Conservation (phyloP, 2,888 invertebrate species). For the Torymus auratus region DNA sequence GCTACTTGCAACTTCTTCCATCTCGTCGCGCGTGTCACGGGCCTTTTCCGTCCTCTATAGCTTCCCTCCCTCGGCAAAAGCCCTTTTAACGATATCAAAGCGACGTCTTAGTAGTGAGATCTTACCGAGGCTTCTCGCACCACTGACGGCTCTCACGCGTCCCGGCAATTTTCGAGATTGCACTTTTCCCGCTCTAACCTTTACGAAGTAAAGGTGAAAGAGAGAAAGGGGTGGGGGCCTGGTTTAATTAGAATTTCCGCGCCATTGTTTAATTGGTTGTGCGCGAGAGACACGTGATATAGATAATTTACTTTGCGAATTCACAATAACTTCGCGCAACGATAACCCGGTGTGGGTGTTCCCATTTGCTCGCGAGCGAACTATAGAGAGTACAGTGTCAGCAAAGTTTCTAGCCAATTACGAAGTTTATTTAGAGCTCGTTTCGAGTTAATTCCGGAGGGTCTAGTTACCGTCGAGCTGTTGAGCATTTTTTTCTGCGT, state of each 20-base stretch:
- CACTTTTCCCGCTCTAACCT: slow-evolving; percentile 4
- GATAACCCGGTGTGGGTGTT: slow-evolving; percentile 17
- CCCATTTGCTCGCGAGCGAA: slow-evolving; percentile 35
- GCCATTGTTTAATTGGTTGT: neutral
- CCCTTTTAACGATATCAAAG: slow-evolving; percentile 45
- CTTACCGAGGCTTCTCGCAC: neutral
- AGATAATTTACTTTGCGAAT: slow-evolving; percentile 24
- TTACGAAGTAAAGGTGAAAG: neutral
- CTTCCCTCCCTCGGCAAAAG: slow-evolving; percentile 13
- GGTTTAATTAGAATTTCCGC: no score
- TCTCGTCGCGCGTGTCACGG: no score
- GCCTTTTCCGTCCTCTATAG: no score
- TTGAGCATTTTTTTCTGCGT: neutral
- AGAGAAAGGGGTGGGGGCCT: no score
- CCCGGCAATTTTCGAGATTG: slow-evolving; percentile 2
- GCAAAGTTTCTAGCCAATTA: slow-evolving; percentile 36
- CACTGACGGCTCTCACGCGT: neutral
- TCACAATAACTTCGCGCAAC: slow-evolving; percentile 1
- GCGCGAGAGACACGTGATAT: neutral
- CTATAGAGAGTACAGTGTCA: neutral
- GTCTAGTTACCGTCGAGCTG: slow-evolving; percentile 5
- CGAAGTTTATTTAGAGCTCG: slow-evolving; percentile 33
- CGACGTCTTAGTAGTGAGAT: slow-evolving; percentile 1
- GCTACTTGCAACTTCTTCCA: no score
- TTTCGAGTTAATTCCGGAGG: slow-evolving; percentile 18